Evolutionary conservation across 2,888 invertebrate genomes (phyloP), one percentile per base, ranked within the genome.

Genomic region (Eupithecia vulgata): DNA sequence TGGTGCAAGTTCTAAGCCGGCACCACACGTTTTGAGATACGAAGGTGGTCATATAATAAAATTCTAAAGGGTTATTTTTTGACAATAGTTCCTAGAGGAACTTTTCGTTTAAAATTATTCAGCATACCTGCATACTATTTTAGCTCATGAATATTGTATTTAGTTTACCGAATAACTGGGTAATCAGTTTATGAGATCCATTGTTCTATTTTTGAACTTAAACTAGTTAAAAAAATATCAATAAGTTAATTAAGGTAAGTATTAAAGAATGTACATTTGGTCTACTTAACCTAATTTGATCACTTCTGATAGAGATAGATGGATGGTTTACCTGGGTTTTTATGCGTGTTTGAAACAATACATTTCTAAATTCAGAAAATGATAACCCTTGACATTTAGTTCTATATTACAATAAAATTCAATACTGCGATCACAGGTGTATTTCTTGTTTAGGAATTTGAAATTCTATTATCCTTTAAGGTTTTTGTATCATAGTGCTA

Each of bases 201-300:
- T 21, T 48, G 30, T 48, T 42, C 40, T 42, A 42, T 65, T 64
- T 64, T 35, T 34, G 8, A 62, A 42, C 37, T 40, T 13, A 61
- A 40, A 7, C 64, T 64, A 37, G 12, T 64, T 37, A 25, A 1
- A 42, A 40, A 37, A 4, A 62, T 2, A 17, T 21, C 15, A 17
- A 65, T 65, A 1, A 13, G 40, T 13, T 65, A 64, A 65, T 42
- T 10, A 40, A 25, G 21, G 25, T 42, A 25, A 15, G 15, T 42
- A 8, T 12, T 21, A 7, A 59, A 59, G 25, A 13, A 1, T 45
- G 13, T 5, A 42, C 40, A 61, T 57, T 21, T 25, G 15, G n/a
- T n/a, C 61, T 17, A 62, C 17, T 64, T 64, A 64, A 64, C 64
- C 62, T 64, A 64, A 64, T 64, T 40, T 64, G 37, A 64, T 64